Evolutionary conservation across 92 coral and sea anemone species (phyloP).

Genomic region (Actinernus sp.): DNA sequence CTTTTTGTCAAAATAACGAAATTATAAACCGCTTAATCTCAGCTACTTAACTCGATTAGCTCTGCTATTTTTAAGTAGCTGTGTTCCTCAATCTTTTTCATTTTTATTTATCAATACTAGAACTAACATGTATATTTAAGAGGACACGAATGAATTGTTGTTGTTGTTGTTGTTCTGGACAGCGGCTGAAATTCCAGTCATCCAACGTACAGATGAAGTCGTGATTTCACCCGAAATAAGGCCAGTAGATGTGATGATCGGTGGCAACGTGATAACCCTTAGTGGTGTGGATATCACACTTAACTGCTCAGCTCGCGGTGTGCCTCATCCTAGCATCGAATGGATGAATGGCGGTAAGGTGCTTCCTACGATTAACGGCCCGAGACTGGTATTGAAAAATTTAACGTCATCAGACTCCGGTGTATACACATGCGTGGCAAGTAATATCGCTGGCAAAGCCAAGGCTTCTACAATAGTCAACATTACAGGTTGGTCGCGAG

Average conservation of each 20-base stretch:
- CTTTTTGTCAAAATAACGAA: too few species aligned
- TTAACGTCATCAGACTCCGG: slow-evolving; percentile 26
- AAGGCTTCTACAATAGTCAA: slow-evolving; percentile 38
- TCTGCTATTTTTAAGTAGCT: too few species aligned
- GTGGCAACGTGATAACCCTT: slow-evolving; percentile 37
- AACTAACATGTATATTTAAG: too few species aligned
- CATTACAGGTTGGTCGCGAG: slow-evolving; percentile 22
- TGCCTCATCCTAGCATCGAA: slow-evolving; percentile 40
- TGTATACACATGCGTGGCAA: slow-evolving; percentile 62
- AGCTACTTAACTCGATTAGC: too few species aligned
- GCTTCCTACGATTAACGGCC: slow-evolving; percentile 22
- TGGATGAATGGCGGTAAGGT: slow-evolving; percentile 57
- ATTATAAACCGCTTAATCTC: too few species aligned
- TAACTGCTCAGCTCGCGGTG: slow-evolving; percentile 51
- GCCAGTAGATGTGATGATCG: slow-evolving; percentile 36
- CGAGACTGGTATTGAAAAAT: slow-evolving; percentile 14
- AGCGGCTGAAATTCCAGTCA: slow-evolving; percentile 55
- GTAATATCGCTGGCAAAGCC: slow-evolving; percentile 61
- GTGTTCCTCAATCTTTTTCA: too few species aligned
- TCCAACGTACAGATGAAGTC: slow-evolving; percentile 17
- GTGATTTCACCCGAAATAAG: slow-evolving; percentile 30
- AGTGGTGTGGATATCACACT: slow-evolving; percentile 46
- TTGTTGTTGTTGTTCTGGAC: too few species aligned
- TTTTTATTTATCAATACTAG: too few species aligned
- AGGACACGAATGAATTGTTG: too few species aligned